Evolutionary conservation across 2,888 invertebrate species (phyloP), one percentile per base, ranked within the genome.

Genomic region (Odontothrips loti): DNA sequence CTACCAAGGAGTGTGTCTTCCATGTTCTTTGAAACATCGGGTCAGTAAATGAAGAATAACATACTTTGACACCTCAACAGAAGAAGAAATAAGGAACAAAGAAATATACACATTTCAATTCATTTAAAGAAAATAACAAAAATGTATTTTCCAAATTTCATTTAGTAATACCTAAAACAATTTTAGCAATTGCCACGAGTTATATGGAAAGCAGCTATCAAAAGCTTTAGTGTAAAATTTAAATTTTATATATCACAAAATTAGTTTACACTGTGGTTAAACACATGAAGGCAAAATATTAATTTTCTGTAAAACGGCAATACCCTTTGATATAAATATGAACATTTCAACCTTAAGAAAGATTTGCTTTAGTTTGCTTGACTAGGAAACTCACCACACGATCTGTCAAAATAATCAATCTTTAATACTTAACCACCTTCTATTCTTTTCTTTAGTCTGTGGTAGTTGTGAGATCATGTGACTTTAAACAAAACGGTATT

Each of bases 191-290:
- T 75, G 68, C 68, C 68, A 75, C 23, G 68, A 27, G 68, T 75
- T 75, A 75, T 75, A 75, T 75, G 68, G 68, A 75, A 75, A 75
- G 68, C 68, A 75, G 68, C 68, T 75, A 27, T 75, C 68, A 75
- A 75, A 75, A 75, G 68, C 68, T 75, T 58, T 75, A 75, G 68
- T 75, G 68, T 75, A 75, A 75, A 75, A 75, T 75, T 75, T 75
- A 75, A 75, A 75, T 75, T 75, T 75, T 75, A 75, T 75, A 75
- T 75, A 75, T 75, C 68, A 75, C 68, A 75, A 75, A 58, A 75
- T 75, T 75, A 75, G 68, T 75, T 75, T 75, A 75, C 68, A 75
- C 68, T 27, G 68, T 75, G 68, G 68, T 75, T 75, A 75, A 75
- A 75, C 68, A 75, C 68, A 75, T 75, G 68, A 75, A 75, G 68